Evolutionary conservation across 2,797 vertebrate species (phyloP).

Genomic region (Alfaro cultratus): DNA sequence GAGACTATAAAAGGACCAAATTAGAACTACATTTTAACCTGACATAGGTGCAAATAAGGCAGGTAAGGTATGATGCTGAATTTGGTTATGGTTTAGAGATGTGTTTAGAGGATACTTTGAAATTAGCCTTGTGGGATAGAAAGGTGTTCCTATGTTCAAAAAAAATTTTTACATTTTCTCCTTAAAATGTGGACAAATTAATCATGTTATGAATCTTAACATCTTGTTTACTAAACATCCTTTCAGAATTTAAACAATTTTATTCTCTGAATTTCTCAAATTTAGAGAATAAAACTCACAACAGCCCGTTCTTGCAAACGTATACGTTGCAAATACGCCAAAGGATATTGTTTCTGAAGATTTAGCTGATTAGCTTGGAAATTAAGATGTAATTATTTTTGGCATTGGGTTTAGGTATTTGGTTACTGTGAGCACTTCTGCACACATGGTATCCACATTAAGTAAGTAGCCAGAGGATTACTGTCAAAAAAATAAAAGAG

Average conservation of each 20-base stretch:
- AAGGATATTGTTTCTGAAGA: not conserved
- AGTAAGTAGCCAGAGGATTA: conserved; percentile 1
- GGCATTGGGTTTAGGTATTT: not conserved
- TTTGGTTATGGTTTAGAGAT: no score
- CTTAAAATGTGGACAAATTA: not conserved
- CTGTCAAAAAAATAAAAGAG: not conserved
- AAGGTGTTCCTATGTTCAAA: not conserved
- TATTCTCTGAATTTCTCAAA: not conserved
- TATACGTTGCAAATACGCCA: not conserved
- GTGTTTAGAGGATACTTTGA: not conserved
- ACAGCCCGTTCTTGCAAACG: not conserved
- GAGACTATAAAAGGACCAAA: no score
- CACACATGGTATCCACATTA: conserved; percentile 4
- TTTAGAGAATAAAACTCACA: not conserved
- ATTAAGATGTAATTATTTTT: conserved; percentile 1
- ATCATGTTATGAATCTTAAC: not conserved
- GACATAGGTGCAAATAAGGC: no score
- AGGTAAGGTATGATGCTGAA: no score
- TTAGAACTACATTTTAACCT: no score
- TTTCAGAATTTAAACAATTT: not conserved
- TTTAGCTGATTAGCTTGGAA: not conserved
- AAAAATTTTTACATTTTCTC: not conserved
- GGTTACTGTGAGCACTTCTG: not conserved
- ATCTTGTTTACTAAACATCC: not conserved
- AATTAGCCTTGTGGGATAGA: not conserved